Base-by-base conservation (phyloP, 2,797 vertebrate species). In the Scyliorhinus canicula region DNA sequence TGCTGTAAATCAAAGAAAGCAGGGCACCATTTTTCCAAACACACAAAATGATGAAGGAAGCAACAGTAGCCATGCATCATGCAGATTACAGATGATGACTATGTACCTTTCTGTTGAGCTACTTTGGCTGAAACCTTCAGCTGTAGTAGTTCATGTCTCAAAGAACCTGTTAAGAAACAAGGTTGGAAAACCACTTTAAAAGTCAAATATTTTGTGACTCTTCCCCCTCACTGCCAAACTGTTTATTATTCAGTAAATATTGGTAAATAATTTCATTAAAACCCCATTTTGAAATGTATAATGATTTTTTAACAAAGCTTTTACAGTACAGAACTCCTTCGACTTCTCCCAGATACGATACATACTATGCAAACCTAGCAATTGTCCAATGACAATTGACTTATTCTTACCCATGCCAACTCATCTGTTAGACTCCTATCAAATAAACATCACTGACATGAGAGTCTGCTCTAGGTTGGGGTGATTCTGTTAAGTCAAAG, bases 101-200 rank as follows among this genome's bases (percentile, higher is more conserved):
- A 52, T 28, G 93, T 93, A 93, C 44, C 65, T 93, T 93, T 47
- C 65, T 11, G 65, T 6, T 47, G 91, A 93, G 91, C 65, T 69
- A 40, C 96, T 96, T 98, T 98, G 95, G 97, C 95, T 31, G 97
- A 97, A 96, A 98, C 96, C 96, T 98, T 98, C 95, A 98, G 97
- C 95, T 98, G 97, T 95, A 98, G 98, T 95, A 98, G 97, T 95
- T 98, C 98, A 95, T 98, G 98, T 95, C 98, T 97, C 85, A 98
- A 97, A 95, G 97, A 98, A 84, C 97, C 98, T 98, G 96, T 79
- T 95, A 93, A 95, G 55, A 84, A 91, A 47, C 52, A 8, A 12
- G 65, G 91, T 44, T 95, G 95, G 95, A 95, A 95, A 96, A 95
- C 55, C 95, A 26, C 44, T 93, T 69, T 93, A 65, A 65, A 47